These are phyloP conservation scores for Xiphorhynchus elegans DNA, from an alignment of 2,113 vertebrate species.

Conservation along the genomic window DNA sequence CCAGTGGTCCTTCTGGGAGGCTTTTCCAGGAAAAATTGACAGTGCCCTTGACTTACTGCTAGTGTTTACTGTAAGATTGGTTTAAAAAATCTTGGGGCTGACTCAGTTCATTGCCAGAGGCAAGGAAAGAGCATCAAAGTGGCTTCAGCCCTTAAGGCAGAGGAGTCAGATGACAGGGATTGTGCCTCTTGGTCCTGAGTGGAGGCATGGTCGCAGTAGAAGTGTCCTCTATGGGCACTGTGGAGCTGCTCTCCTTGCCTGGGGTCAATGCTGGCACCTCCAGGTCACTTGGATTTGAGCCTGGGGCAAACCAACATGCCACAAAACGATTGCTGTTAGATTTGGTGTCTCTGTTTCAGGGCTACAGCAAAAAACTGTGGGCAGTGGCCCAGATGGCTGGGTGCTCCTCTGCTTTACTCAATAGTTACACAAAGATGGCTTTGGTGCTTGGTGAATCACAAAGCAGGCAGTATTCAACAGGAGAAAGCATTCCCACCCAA, in stretches of 20 bases:
- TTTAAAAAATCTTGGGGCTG: not conserved
- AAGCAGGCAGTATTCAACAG: not conserved
- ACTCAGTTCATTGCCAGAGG: rapidly evolving
- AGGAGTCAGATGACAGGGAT: rapidly evolving
- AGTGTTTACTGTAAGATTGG: not conserved
- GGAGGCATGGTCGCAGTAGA: rapidly evolving
- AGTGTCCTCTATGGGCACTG: not conserved
- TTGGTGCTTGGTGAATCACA: not conserved
- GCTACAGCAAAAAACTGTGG: not conserved
- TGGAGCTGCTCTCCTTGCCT: not conserved
- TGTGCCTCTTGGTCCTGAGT: rapidly evolving
- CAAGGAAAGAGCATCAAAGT: not conserved
- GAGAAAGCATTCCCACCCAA: not conserved
- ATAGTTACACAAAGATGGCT: not conserved
- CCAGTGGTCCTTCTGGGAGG: not conserved
- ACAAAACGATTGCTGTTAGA: not conserved
- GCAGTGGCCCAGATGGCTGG: not conserved
- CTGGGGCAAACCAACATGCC: not conserved
- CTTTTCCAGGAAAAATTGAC: not conserved
- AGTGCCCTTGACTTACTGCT: not conserved
- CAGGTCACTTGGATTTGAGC: not conserved
- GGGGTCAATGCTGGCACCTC: rapidly evolving
- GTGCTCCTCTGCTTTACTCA: not conserved
- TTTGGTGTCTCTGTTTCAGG: not conserved
- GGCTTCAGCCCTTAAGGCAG: not conserved